Percentiles rank a stretch among this genome's conserved stretches.
Evolutionary conservation across 2,797 vertebrate species (phyloP).

Genomic region (Nannoperca australis): DNA sequence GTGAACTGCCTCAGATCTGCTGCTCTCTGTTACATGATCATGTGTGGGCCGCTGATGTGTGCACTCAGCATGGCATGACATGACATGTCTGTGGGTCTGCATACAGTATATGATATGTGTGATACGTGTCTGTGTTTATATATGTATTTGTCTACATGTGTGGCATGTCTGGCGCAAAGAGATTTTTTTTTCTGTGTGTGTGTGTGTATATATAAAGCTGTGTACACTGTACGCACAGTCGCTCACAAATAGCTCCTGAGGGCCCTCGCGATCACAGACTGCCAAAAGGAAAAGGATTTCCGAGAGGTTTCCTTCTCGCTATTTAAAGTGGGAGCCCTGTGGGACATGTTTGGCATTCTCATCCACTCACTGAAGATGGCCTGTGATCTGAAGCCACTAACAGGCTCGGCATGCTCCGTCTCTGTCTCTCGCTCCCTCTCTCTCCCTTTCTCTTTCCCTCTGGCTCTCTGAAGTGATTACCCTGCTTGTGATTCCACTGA

Average conservation of each 20-base stretch:
- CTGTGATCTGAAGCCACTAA: slow-evolving; percentile 84
- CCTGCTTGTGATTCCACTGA: slow-evolving; percentile 84
- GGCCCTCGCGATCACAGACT: slow-evolving; percentile 77
- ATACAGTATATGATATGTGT: slow-evolving; percentile 36
- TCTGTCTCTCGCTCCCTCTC: slow-evolving; percentile 64
- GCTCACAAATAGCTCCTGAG: slow-evolving; percentile 76
- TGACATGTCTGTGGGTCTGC: slow-evolving; percentile 42
- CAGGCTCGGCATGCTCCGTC: slow-evolving; percentile 71
- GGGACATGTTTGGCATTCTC: slow-evolving; percentile 85
- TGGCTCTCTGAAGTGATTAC: slow-evolving; percentile 86
- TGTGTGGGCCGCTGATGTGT: slow-evolving; percentile 65
- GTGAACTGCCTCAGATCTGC: slow-evolving; percentile 23
- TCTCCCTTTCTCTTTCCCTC: slow-evolving; percentile 71
- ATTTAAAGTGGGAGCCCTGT: slow-evolving; percentile 80
- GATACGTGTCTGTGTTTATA: slow-evolving; percentile 57
- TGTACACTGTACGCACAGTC: slow-evolving; percentile 58
- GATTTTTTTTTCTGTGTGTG: slow-evolving; percentile 27
- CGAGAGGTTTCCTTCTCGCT: slow-evolving; percentile 81
- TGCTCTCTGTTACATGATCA: slow-evolving; percentile 35
- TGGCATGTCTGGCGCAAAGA: slow-evolving; percentile 63
- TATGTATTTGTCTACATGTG: slow-evolving; percentile 59
- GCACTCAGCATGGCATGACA: slow-evolving; percentile 31
- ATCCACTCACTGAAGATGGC: slow-evolving; percentile 83
- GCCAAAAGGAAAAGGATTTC: slow-evolving; percentile 84
- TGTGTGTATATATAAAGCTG: slow-evolving; percentile 35